Conservation (phyloP, 2,888 invertebrate species). For the Deladenus siricidicola region DNA sequence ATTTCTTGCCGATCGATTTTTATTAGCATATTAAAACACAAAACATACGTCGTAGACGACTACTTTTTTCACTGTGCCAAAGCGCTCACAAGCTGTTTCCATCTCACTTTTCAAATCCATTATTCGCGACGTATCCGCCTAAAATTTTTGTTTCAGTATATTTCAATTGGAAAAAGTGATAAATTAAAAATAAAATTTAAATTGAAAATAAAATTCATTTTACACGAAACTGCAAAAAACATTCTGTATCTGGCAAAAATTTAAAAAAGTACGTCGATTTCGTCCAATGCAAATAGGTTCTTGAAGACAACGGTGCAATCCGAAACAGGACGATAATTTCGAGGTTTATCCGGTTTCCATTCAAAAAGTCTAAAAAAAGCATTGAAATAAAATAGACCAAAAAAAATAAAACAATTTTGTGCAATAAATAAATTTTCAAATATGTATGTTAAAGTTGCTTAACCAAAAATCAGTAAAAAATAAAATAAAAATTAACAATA, state of each 20-base stretch:
- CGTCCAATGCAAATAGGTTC: constrained; percentile 78
- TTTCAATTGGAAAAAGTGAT: neutral
- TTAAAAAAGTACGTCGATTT: constrained; percentile 64
- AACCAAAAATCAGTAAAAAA: too few species aligned
- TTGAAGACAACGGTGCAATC: constrained; percentile 85
- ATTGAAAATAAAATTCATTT: neutral
- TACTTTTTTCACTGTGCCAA: constrained; percentile 84
- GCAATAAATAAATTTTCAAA: neutral
- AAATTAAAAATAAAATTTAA: constrained; percentile 15
- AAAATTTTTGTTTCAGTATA: constrained; percentile 3
- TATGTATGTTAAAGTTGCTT: too few species aligned
- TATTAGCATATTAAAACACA: constrained; percentile 57
- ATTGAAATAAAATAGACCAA: neutral
- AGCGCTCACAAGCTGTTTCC: constrained; percentile 77
- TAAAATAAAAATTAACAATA: too few species aligned
- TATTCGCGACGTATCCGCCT: constrained; percentile 74
- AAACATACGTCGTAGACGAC: constrained; percentile 45
- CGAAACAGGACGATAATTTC: constrained; percentile 75
- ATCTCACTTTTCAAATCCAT: constrained; percentile 84
- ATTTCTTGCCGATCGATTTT: neutral
- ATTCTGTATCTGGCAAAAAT: neutral
- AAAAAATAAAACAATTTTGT: too few species aligned
- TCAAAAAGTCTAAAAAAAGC: constrained; percentile 68
- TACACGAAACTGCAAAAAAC: neutral
- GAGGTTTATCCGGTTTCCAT: constrained; percentile 86